Evolutionary conservation across 2,113 vertebrate genomes (phyloP).

Genomic region (Herpetotheres cachinnans): DNA sequence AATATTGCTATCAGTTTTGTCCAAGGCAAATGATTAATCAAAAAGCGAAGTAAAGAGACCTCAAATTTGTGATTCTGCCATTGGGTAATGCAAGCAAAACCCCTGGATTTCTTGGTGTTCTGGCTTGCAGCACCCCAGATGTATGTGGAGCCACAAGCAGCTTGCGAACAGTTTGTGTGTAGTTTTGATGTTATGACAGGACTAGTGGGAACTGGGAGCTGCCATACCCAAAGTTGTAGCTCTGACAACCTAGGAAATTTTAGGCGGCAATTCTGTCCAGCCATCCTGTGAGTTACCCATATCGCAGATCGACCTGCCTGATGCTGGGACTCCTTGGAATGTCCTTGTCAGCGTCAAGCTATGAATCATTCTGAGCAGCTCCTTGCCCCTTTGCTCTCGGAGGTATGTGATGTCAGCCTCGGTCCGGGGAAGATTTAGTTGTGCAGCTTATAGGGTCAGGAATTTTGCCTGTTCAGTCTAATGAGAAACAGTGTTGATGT

Average conservation of each 20-base stretch:
- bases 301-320: background rate
- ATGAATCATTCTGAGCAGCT: background rate
- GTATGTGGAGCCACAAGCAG: background rate
- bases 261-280: background rate
- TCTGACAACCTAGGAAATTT: background rate
- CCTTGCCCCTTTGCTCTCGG: background rate
- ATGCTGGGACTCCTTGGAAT: background rate
- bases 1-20: background rate
- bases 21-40: background rate
- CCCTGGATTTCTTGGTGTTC: background rate
- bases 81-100: background rate
- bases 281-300: background rate
- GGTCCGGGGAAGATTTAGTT: background rate
- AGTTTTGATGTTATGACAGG: background rate
- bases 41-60: background rate
- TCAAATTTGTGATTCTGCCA: background rate
- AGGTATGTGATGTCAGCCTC: background rate
- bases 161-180: background rate
- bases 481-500: background rate
- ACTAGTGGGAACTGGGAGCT: background rate
- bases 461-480: background rate
- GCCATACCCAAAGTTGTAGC: background rate
- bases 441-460: background rate
- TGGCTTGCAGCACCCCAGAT: background rate
- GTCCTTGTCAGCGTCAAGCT: background rate